phyloP scores from a whole-genome alignment of 2,888 invertebrate species.

The Pristionchus mayeri region DNA sequence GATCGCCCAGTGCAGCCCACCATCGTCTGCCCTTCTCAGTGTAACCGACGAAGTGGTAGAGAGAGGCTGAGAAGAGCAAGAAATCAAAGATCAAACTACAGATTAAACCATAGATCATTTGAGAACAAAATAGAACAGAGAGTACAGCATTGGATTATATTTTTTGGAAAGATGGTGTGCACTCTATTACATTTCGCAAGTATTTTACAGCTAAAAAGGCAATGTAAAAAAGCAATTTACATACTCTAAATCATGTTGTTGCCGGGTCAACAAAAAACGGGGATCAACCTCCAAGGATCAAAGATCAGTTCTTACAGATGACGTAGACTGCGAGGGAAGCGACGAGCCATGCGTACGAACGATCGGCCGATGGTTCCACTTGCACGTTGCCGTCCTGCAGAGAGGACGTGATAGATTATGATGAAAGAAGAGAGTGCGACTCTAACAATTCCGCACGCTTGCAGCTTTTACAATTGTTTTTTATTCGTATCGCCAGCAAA shows the following conservation, averaged over 20 bases:
- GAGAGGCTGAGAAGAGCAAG: neutral
- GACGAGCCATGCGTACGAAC: neutral
- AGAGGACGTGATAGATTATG: neutral
- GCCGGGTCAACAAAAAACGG: no score
- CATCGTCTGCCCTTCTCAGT: neutral
- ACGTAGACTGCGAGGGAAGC: neutral
- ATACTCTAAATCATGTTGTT: no score
- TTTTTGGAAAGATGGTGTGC: no score
- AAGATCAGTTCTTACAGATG: slow-evolving; percentile 3
- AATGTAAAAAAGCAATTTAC: no score
- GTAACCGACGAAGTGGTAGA: slow-evolving; percentile 39
- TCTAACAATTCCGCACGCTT: no score
- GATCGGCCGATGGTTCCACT: neutral
- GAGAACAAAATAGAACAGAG: no score
- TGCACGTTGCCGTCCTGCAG: slow-evolving; percentile 27
- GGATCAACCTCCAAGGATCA: neutral
- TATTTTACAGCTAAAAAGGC: no score
- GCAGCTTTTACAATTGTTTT: no score
- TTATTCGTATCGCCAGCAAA: no score
- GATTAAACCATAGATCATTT: neutral
- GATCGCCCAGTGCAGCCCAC: neutral
- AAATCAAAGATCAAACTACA: slow-evolving; percentile 22
- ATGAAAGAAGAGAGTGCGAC: no score
- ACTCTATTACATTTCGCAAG: no score
- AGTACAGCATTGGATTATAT: no score